Conservation (phyloP, 2,888 invertebrate species). For the Ophion ellenae region DNA sequence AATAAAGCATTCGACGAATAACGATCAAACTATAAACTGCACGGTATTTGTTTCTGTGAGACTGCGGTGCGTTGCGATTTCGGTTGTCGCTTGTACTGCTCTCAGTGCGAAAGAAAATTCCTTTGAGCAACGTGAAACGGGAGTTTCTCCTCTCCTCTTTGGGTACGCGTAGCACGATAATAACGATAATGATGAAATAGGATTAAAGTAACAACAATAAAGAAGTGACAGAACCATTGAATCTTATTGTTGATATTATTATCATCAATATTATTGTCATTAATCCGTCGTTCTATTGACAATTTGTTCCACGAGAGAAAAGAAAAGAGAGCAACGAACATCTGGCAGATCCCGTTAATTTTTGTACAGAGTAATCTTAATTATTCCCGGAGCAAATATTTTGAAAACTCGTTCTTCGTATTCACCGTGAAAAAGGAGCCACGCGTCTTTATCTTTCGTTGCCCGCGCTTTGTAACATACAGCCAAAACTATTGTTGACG, state of each 20-base stretch:
- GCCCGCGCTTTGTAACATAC: conserved; percentile 64
- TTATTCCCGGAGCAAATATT: conserved; percentile 27
- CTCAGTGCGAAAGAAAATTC: conserved; percentile 21
- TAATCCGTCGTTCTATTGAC: conserved; percentile 42
- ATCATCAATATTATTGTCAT: conserved; percentile 32
- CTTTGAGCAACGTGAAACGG: neutral
- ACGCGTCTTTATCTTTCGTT: conserved; percentile 37
- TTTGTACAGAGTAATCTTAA: conserved; percentile 57
- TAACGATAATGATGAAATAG: conserved; percentile 17
- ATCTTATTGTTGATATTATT: conserved; percentile 18
- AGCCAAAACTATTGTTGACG: conserved; percentile 61
- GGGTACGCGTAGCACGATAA: conserved; percentile 9
- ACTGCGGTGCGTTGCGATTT: conserved; percentile 61
- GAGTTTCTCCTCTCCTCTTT: conserved; percentile 11
- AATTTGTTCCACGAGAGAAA: conserved; percentile 50
- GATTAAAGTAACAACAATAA: conserved; percentile 9
- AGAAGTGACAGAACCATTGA: neutral
- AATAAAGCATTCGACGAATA: conserved; percentile 35
- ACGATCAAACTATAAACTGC: conserved; percentile 33
- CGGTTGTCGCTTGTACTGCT: conserved; percentile 46
- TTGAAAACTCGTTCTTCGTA: conserved; percentile 40
- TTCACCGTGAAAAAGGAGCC: neutral
- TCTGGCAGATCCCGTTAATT: conserved; percentile 46
- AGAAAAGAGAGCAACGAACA: conserved; percentile 35
- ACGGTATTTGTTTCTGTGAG: conserved; percentile 50